Conservation (phyloP, 2,797 vertebrate genomes). For the Apogon talboti region DNA sequence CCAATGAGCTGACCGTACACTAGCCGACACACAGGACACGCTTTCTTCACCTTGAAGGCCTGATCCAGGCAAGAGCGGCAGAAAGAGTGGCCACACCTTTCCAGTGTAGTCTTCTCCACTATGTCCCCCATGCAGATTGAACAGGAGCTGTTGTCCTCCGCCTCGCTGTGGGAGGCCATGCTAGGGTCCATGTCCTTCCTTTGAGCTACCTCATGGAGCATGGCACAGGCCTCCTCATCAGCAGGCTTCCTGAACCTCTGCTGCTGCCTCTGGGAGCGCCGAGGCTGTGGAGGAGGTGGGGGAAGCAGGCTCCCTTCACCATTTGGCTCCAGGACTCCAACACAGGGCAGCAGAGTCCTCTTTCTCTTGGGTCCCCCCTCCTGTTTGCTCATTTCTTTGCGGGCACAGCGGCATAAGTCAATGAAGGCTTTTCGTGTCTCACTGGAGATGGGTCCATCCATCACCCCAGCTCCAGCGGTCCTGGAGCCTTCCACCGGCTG, state of each 20-base stretch:
- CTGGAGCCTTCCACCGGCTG: conserved; percentile 85
- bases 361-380: conserved; percentile 90
- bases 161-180: conserved; percentile 77
- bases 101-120: conserved; percentile 90
- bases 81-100: conserved; percentile 93
- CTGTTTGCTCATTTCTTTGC: conserved; percentile 95
- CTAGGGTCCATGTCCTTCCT: conserved; percentile 73
- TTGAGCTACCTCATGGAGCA: conserved; percentile 81
- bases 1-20: conserved; percentile 94
- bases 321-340: conserved; percentile 84
- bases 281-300: conserved; percentile 77
- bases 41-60: conserved; percentile 92
- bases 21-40: conserved; percentile 93
- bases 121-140: conserved; percentile 96
- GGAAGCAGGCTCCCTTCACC: conserved; percentile 84
- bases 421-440: conserved; percentile 92
- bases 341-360: conserved; percentile 87
- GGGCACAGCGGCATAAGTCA: conserved; percentile 88
- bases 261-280: conserved; percentile 86
- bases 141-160: conserved; percentile 84
- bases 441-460: conserved; percentile 81
- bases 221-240: conserved; percentile 82
- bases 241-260: conserved; percentile 85
- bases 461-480: conserved; percentile 79
- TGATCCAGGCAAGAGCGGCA: conserved; percentile 91